Conservation (phyloP, 2,797 vertebrate species). For the Chaunax sp. region DNA sequence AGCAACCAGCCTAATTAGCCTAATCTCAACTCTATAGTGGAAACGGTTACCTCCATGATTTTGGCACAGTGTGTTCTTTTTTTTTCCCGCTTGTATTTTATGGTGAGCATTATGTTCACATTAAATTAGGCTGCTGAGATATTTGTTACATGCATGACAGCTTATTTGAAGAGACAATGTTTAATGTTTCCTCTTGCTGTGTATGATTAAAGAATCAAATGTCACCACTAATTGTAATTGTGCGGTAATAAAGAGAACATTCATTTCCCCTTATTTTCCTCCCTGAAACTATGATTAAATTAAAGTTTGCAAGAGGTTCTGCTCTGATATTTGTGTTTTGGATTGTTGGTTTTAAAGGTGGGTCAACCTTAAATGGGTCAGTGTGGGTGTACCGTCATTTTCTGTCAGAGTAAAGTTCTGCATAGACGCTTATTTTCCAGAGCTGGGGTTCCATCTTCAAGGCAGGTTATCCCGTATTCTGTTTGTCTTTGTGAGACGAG, state of each 20-base stretch:
- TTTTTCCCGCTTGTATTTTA: slow-evolving; percentile 32
- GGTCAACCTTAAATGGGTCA: slow-evolving; percentile 23
- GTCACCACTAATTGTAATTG: slow-evolving; percentile 66
- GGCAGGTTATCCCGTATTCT: slow-evolving; percentile 20
- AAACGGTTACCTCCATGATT: slow-evolving; percentile 65
- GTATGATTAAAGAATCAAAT: slow-evolving; percentile 54
- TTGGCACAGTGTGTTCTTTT: not conserved
- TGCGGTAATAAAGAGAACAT: slow-evolving; percentile 17
- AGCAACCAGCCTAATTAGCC: slow-evolving; percentile 72
- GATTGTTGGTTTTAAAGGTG: slow-evolving; percentile 26
- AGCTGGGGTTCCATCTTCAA: slow-evolving; percentile 51
- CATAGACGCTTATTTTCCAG: slow-evolving; percentile 44
- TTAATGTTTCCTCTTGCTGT: slow-evolving; percentile 22
- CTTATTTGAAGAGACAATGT: not conserved
- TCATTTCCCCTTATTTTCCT: slow-evolving; percentile 34
- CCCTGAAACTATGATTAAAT: slow-evolving; percentile 46
- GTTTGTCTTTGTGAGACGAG: slow-evolving; percentile 44
- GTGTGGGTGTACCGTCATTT: slow-evolving; percentile 45
- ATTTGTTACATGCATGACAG: not conserved
- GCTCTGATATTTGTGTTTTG: slow-evolving; percentile 26
- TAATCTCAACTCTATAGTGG: slow-evolving; percentile 77
- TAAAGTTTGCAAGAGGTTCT: slow-evolving; percentile 33
- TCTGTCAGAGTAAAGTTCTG: slow-evolving; percentile 22
- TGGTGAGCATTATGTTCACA: not conserved
- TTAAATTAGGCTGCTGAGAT: not conserved